A percentile compares a stretch with the other conserved stretches of the same genome.
Conservation (phyloP, 2,113 vertebrate species). For the Sphaerodactylus townsendi region DNA sequence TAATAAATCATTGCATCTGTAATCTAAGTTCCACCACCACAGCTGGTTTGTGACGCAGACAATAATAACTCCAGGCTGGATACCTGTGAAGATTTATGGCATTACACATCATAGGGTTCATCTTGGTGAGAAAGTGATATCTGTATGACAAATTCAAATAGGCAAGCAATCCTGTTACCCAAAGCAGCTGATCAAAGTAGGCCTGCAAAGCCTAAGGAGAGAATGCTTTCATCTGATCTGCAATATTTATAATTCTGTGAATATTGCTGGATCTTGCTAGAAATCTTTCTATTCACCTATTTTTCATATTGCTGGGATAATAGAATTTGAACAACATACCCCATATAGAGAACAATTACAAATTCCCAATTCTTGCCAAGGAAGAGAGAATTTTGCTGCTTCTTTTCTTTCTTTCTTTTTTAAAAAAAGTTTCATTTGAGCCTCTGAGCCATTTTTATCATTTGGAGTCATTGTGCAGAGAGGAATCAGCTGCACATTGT, state of each 20-base stretch:
- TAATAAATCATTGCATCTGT: not conserved
- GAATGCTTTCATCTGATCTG: not conserved
- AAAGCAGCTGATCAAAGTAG: not conserved
- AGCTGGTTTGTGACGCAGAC: not conserved
- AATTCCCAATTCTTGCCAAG: not conserved
- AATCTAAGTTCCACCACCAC: not conserved
- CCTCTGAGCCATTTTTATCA: not conserved
- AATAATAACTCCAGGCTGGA: not conserved
- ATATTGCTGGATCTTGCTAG: not conserved
- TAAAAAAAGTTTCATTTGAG: not conserved
- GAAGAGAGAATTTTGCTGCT: not conserved
- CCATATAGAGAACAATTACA: not conserved
- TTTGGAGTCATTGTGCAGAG: conserved; percentile 29
- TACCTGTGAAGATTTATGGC: not conserved
- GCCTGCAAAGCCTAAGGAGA: not conserved
- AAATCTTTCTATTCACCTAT: not conserved
- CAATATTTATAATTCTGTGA: not conserved
- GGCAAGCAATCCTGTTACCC: not conserved
- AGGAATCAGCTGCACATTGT: conserved; percentile 43
- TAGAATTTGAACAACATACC: not conserved
- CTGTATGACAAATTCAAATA: not conserved
- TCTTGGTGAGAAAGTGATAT: not conserved
- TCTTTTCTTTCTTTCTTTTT: not conserved
- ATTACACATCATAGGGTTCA: not conserved
- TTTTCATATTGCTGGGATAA: not conserved